phyloP scores from a whole-genome alignment of 2,888 invertebrate species.

The Nebria salina region DNA sequence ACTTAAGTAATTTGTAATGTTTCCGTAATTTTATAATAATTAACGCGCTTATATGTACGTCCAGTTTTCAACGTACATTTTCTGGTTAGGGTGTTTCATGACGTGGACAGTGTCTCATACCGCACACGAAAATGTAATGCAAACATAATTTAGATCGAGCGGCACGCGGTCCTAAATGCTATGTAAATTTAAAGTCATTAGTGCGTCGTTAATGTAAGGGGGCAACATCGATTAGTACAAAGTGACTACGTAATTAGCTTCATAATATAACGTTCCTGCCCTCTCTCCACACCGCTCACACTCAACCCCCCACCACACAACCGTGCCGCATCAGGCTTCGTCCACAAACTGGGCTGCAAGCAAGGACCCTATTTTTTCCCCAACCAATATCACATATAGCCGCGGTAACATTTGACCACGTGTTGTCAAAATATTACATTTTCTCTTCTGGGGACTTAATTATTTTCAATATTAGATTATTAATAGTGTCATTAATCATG shows the following conservation, averaged over 20 bases:
- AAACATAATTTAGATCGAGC: slow-evolving; percentile 43
- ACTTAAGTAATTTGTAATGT: slow-evolving; percentile 27
- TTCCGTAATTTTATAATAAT: slow-evolving; percentile 41
- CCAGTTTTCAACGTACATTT: slow-evolving; percentile 6
- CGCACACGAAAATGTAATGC: slow-evolving; percentile 33
- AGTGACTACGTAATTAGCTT: slow-evolving; percentile 66
- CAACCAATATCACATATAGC: not conserved
- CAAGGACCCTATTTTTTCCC: not conserved
- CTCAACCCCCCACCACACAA: slow-evolving; percentile 47
- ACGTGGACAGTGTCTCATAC: not conserved
- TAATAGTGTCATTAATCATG: not conserved
- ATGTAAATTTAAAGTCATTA: slow-evolving; percentile 64
- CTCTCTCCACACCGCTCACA: not conserved
- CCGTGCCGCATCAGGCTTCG: slow-evolving; percentile 24
- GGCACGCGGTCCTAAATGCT: slow-evolving; percentile 51
- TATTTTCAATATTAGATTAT: slow-evolving; percentile 10
- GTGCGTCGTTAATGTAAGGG: slow-evolving; percentile 65
- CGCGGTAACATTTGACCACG: not conserved
- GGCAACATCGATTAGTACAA: slow-evolving; percentile 65
- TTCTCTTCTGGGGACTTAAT: not conserved
- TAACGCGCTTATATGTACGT: slow-evolving; percentile 29
- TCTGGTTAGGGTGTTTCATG: slow-evolving; percentile 19
- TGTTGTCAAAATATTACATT: slow-evolving; percentile 10
- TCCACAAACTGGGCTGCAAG: not conserved
- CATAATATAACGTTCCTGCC: slow-evolving; percentile 52